Evolutionary conservation across 2,113 vertebrate species (phyloP), one percentile per base, ranked within the genome.

Genomic region (Psittacara wagleri): DNA sequence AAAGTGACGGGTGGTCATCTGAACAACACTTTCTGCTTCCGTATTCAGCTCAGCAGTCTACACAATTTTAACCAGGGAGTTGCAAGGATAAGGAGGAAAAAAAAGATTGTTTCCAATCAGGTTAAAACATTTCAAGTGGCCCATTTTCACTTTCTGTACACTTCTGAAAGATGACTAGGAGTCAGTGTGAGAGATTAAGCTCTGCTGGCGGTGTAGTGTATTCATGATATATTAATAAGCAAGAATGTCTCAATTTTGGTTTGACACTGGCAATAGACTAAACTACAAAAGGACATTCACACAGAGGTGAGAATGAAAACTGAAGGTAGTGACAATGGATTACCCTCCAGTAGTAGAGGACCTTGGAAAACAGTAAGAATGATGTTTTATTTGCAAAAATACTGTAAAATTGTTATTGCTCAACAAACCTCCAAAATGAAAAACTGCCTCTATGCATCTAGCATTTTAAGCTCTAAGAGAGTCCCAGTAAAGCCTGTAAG

Each of bases 51-150:
- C 94, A 92, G 94, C 95, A 94, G 89, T 72, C 79, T 54, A 51
- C 37, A 23, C 57, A 73, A 75, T 93, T 96, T 94, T 90, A 90
- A 87, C 44, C 62, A 63, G 31, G n/a, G 35, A 80, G 49, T 31
- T 79, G 73, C 73, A 75, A 80, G 59, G 27, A 78, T 80, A 83
- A 89, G 54, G 48, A 74, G 76, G 48, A 76, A 88, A 55, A 55
- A 91, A 70, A 66, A 39, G 31, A 69, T 55, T 93, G 82, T 83
- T 89, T 62, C 61, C 83, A 88, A 68, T 94, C 89, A 95, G 43
- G 61, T 70, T 94, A 95, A 97, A 96, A 94, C 55, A 70, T 86
- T 97, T 97, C 94, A 96, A 96, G 95, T 91, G 94, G 94, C 76
- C 76, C 89, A 94, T 94, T 97, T 94, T 94, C 12, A 13, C 83